A percentile compares a stretch with the other conserved stretches of the same genome.
phyloP scores from a whole-genome alignment of 2,888 invertebrate species.

The Agrochola circellaris region DNA sequence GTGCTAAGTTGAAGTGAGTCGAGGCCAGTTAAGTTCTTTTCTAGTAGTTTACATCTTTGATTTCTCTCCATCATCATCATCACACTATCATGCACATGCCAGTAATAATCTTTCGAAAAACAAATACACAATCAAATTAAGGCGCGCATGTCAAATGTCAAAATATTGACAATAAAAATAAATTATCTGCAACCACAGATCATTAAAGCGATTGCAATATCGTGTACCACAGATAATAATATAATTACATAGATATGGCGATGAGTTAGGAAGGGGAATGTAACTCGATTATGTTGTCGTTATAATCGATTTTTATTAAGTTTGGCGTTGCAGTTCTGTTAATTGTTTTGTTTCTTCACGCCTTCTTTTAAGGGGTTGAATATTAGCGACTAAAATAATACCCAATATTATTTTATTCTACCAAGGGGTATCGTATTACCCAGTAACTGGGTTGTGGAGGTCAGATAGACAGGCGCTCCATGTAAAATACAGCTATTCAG shows the following conservation, averaged over 20 bases:
- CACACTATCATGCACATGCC: background rate
- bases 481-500: too few species aligned
- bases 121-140: conserved; percentile 43
- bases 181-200: conserved; percentile 48
- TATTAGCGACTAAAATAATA: too few species aligned
- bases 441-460: too few species aligned
- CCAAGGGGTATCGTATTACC: too few species aligned
- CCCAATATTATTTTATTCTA: too few species aligned
- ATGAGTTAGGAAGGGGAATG: conserved; percentile 41
- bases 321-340: conserved; percentile 30
- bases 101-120: background rate
- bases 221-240: conserved; percentile 63
- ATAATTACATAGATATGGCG: conserved; percentile 59
- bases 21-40: too few species aligned
- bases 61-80: too few species aligned
- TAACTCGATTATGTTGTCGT: conserved; percentile 49
- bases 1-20: too few species aligned
- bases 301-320: conserved; percentile 43
- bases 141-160: conserved; percentile 56
- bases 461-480: too few species aligned
- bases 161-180: conserved; percentile 61
- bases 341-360: conserved; percentile 41
- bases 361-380: background rate
- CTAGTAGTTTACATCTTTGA: too few species aligned
- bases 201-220: conserved; percentile 59